A percentile compares a stretch with the other conserved stretches of the same genome.
Conservation (phyloP, 2,113 vertebrate genomes). For the Bungarus multicinctus region DNA sequence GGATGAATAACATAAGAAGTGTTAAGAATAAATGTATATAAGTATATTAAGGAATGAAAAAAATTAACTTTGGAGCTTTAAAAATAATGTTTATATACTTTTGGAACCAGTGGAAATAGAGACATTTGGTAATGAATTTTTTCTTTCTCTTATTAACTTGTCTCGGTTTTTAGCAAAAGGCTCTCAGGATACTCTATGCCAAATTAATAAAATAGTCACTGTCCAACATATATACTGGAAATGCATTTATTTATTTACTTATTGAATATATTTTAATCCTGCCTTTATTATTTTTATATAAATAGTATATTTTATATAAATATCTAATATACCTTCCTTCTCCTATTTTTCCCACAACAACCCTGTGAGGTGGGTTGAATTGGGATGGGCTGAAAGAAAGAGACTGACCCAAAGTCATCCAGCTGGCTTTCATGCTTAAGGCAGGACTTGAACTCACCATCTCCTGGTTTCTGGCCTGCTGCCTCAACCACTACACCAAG, state of each 20-base stretch:
- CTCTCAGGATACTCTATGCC: not conserved
- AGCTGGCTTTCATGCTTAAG: no score
- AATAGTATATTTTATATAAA: no score
- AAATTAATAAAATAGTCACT: not conserved
- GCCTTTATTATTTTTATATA: no score
- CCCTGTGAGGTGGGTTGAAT: no score
- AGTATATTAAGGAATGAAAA: not conserved
- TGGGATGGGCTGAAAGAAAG: no score
- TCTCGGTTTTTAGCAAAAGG: not conserved
- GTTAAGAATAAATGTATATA: not conserved
- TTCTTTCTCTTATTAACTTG: not conserved
- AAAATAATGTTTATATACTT: not conserved
- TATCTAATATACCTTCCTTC: no score
- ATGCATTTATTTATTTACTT: not conserved
- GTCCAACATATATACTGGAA: not conserved
- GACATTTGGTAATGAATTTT: not conserved
- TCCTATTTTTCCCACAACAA: no score
- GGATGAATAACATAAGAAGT: not conserved
- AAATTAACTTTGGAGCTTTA: not conserved
- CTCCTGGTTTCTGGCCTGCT: no score
- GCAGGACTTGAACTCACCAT: no score
- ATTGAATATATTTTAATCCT: no score
- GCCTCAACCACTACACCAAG: no score
- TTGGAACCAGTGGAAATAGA: not conserved
- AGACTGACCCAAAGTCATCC: no score